phyloP scores from a whole-genome alignment of 2,113 vertebrate species.

The Montifringilla adamsi region DNA sequence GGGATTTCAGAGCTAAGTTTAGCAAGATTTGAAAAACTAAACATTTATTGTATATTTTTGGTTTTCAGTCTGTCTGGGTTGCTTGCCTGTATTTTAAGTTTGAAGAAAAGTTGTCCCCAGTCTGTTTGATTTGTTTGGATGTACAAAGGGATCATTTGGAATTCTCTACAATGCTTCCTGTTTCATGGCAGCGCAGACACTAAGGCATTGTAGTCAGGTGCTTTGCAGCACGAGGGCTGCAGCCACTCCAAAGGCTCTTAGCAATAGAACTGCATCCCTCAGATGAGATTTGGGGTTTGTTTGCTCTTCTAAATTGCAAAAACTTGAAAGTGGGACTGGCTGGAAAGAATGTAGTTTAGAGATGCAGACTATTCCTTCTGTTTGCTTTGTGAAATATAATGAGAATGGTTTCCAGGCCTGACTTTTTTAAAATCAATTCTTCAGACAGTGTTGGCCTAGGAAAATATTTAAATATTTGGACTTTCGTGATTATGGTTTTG shows the following conservation, averaged over 20 bases:
- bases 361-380: fast-evolving
- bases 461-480: slow-evolving; percentile 33
- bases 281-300: background rate
- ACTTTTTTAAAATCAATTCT: slow-evolving; percentile 15
- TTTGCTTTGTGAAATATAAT: slow-evolving; percentile 13
- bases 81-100: background rate
- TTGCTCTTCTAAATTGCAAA: background rate
- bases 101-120: background rate
- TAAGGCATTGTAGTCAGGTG: slow-evolving; percentile 48
- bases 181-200: slow-evolving; percentile 14
- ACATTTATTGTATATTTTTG: background rate
- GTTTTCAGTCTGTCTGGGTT: background rate
- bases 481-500: background rate
- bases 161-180: slow-evolving; percentile 25
- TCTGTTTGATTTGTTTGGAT: slow-evolving; percentile 1
- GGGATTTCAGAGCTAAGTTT: background rate
- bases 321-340: background rate
- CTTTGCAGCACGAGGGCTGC: slow-evolving; percentile 37
- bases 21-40: background rate
- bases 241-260: slow-evolving; percentile 13
- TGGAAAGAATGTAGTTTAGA: background rate
- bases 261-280: background rate
- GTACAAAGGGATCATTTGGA: background rate
- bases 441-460: background rate
- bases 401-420: background rate